Evolutionary conservation across 1,140 invertebrate species (phyloP), one percentile per base, ranked within the genome.

Genomic region (Anoplophora glabripennis): DNA sequence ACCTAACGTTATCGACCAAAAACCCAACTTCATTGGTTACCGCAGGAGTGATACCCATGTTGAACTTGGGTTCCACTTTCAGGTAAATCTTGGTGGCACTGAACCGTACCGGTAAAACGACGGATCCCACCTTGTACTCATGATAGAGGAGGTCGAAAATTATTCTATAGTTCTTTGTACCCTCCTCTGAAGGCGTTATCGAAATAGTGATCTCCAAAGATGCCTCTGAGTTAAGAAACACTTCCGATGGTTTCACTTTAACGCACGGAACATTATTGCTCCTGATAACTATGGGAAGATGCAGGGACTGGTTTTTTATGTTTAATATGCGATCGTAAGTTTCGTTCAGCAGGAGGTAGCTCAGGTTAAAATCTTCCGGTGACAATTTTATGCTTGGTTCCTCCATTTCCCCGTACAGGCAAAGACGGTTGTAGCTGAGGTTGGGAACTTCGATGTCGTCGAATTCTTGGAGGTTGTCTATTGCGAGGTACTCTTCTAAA

Each of bases 21-120:
- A 61, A 65, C 4, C 69, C 69, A 3, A 67, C 67, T 54, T 71
- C 69, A 35, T 65, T 61, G 9, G 49, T 48, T 41, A 59, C 60
- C 8, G 17, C 37, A 11, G 69, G 69, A 2, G 63, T 62, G 5
- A 71, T 61, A 1, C 65, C 63, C 8, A 53, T 55, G 28, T 67
- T 47, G 38, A 69, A 62, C 46, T 55, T 47, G 0, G 64, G 59
- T 36, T 60, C 61, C 3, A 35, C 18, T 14, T 42, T 41, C 3
- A 40, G 8, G 18, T 8, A 4, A 53, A 40, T 42, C 41, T 63
- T 28, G 4, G 11, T 28, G 33, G 37, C 17, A 42, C 7, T n/a
- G 37, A 12, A 36, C 15, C 42, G 40, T 14, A 54, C 7, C 8
- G 9, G 35, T n/a, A 42, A 48, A 8, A n/a, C 17, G 11, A 54